Evolutionary conservation across 2,113 vertebrate genomes (phyloP).

Genomic region (Carollia perspicillata): DNA sequence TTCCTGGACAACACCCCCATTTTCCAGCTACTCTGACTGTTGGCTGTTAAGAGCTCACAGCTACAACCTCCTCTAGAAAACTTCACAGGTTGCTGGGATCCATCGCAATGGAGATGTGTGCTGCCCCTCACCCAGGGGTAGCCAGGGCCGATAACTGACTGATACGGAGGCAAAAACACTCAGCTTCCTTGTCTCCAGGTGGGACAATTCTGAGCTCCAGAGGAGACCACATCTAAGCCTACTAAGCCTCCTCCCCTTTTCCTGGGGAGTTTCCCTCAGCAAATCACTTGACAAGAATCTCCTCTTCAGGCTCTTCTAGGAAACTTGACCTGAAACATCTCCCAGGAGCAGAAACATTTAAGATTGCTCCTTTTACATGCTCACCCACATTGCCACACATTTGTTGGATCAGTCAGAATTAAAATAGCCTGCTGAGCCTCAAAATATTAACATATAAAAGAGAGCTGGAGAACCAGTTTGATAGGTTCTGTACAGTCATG

Average conservation of each 20-base stretch:
- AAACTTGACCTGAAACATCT: constrained; percentile 25
- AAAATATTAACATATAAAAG: not conserved
- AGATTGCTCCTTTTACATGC: not conserved
- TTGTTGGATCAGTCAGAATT: not conserved
- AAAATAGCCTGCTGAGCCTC: not conserved
- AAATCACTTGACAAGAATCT: not conserved
- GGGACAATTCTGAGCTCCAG: not conserved
- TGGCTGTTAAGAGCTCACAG: not conserved
- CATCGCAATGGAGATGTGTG: not conserved
- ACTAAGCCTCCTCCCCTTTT: not conserved
- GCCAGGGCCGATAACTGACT: not conserved
- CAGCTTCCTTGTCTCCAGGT: not conserved
- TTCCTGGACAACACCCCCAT: not conserved
- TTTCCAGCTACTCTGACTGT: not conserved
- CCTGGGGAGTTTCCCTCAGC: not conserved
- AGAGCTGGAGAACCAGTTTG: not conserved
- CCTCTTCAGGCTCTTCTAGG: not conserved
- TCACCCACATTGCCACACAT: not conserved
- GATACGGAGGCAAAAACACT: not conserved
- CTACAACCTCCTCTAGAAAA: not conserved
- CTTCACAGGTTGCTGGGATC: not conserved
- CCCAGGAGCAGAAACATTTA: not conserved
- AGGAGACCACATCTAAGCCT: not conserved
- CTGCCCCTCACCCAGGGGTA: not conserved
- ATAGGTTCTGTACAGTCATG: not conserved